Conservation (phyloP, 30 jellyfish, hydroid and myxozoan species). For the Calvadosia cruxmelitensis region DNA sequence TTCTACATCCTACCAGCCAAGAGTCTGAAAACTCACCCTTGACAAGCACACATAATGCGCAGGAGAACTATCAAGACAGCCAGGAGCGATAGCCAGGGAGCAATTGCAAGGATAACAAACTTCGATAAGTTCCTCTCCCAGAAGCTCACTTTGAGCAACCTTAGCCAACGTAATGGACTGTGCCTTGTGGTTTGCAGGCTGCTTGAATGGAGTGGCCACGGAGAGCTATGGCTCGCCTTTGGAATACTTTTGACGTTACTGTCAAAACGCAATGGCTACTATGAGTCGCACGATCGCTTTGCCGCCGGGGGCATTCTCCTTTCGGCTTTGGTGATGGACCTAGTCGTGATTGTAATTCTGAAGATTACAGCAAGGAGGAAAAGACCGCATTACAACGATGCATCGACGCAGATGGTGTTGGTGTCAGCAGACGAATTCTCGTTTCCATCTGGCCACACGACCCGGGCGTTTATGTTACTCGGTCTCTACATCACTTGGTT, state of each 20-base stretch:
- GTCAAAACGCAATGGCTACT: conserved; percentile 4
- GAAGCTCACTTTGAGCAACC: too few species aligned
- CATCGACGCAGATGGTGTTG: conserved; percentile 44
- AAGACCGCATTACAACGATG: conserved; percentile 64
- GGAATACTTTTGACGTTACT: conserved; percentile 8
- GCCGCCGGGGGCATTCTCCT: conserved; percentile 20
- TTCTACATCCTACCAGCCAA: too few species aligned
- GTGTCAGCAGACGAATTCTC: conserved; percentile 61
- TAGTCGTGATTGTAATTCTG: conserved; percentile 37
- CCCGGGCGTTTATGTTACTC: conserved; percentile 55
- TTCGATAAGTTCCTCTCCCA: too few species aligned
- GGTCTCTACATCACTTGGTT: neutral
- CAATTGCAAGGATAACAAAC: too few species aligned
- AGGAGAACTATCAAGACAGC: too few species aligned
- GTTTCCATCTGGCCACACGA: conserved; percentile 95
- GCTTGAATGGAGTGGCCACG: conserved; percentile 83
- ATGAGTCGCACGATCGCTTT: neutral
- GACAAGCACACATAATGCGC: too few species aligned
- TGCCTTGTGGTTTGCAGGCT: conserved; percentile 9
- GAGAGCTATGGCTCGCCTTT: conserved; percentile 68
- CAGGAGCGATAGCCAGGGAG: too few species aligned
- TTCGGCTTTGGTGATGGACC: conserved; percentile 46
- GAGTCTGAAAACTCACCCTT: too few species aligned
- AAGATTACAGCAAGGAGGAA: conserved; percentile 42
- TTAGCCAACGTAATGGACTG: too few species aligned